A percentile compares a stretch with the other conserved stretches of the same genome.
Conservation (phyloP, 2,888 invertebrate genomes). For the Diadromus collaris region DNA sequence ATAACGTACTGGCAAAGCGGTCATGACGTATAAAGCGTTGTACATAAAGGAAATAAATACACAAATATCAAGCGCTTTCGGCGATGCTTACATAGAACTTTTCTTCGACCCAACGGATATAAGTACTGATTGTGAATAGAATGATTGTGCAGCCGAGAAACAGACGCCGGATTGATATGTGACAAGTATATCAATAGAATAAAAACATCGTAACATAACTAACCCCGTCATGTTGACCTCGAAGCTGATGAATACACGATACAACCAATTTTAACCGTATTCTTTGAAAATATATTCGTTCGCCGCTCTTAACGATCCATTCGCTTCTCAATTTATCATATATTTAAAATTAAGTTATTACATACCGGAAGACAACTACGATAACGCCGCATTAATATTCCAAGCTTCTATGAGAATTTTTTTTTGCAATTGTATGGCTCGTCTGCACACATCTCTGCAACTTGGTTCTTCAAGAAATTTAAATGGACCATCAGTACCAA, state of each 20-base stretch:
- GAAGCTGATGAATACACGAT: not conserved
- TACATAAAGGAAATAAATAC: not conserved
- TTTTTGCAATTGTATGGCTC: too few relatives aligned
- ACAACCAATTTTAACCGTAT: not conserved
- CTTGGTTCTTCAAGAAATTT: too few relatives aligned
- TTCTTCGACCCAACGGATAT: not conserved
- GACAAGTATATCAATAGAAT: too few relatives aligned
- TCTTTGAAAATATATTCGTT: not conserved
- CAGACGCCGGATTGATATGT: too few relatives aligned
- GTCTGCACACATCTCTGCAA: too few relatives aligned
- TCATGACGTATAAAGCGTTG: not conserved
- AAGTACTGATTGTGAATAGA: not conserved
- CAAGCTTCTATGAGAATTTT: too few relatives aligned
- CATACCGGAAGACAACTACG: not conserved
- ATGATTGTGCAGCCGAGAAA: too few relatives aligned
- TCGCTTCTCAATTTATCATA: too few relatives aligned
- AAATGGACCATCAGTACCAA: too few relatives aligned
- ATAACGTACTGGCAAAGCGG: constrained; percentile 9
- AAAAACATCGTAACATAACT: not conserved
- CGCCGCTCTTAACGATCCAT: too few relatives aligned
- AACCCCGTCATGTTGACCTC: not conserved
- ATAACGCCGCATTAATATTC: not conserved
- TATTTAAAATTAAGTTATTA: not conserved
- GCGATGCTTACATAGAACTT: not conserved
- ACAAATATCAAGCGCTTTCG: not conserved